Evolutionary conservation across 1,140 invertebrate species (phyloP), one percentile per base, ranked within the genome.

Genomic region (Anagrus nilaparvatae): DNA sequence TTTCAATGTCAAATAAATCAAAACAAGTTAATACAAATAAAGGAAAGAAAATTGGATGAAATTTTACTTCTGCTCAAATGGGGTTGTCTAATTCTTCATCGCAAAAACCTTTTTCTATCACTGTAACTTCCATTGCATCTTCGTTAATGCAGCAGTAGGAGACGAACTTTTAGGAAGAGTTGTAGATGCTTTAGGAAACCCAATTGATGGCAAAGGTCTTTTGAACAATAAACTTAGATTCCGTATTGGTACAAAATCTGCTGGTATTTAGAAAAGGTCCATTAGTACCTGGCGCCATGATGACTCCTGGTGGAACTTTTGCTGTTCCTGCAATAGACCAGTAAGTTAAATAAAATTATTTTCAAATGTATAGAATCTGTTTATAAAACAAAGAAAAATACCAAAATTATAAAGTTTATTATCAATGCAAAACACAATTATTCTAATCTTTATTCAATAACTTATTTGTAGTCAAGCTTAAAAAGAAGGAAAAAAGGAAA

Each of bases 61-160:
- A n/a, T n/a, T n/a, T n/a, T n/a, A n/a, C n/a, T n/a, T n/a, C n/a
- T n/a, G n/a, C n/a, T n/a, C n/a, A n/a, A n/a, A n/a, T n/a, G n/a
- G n/a, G n/a, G n/a, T n/a, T n/a, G n/a, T n/a, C n/a, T n/a, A n/a
- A n/a, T n/a, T n/a, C n/a, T n/a, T n/a, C n/a, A n/a, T n/a, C n/a
- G n/a, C n/a, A n/a, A n/a, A n/a, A n/a, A n/a, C n/a, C n/a, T n/a
- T n/a, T n/a, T n/a, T n/a, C n/a, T n/a, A n/a, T n/a, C n/a, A n/a
- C n/a, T n/a, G n/a, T n/a, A n/a, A n/a, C n/a, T n/a, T n/a, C n/a
- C n/a, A n/a, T n/a, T n/a, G n/a, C n/a, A n/a, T n/a, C n/a, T n/a
- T n/a, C n/a, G 97, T 99, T 28, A 97, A 99, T 64, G 97, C 99
- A 20, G 96, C 96, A 20, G 91, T 99, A 37, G 97, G 97, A 59